These are phyloP conservation scores for Hiodon tergisus DNA, from an alignment of 2,113 vertebrate genomes.

Conservation along the genomic window DNA sequence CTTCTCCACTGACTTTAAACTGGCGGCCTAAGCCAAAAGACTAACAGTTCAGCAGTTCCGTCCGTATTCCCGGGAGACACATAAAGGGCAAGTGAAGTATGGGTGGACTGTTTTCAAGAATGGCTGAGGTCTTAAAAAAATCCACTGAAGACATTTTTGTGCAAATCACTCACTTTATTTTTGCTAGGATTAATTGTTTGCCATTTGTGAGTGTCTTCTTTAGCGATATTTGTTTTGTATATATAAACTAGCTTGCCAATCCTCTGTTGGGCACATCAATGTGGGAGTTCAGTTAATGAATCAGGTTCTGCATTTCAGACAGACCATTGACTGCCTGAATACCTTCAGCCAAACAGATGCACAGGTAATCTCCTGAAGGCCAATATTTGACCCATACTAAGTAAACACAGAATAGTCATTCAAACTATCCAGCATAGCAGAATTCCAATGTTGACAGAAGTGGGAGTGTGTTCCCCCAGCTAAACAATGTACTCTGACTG, in stretches of 20 bases:
- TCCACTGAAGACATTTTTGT: slow-evolving; percentile 16
- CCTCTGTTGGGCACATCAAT: no score
- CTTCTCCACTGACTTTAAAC: no score
- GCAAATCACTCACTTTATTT: slow-evolving; percentile 42
- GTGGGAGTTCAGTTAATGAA: no score
- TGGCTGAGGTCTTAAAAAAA: not conserved
- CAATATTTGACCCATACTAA: slow-evolving; percentile 23
- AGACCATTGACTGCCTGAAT: not conserved
- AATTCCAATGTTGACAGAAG: not conserved
- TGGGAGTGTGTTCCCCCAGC: not conserved
- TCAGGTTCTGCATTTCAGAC: slow-evolving; percentile 1
- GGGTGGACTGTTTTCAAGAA: no score
- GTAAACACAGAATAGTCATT: slow-evolving; percentile 24
- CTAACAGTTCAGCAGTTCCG: no score
- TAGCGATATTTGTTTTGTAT: no score
- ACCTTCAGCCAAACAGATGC: slow-evolving; percentile 14
- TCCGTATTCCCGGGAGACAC: no score
- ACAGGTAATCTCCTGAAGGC: not conserved
- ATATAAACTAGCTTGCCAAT: no score
- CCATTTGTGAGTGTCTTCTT: not conserved
- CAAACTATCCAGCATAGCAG: slow-evolving; percentile 28
- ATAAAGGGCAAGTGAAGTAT: no score
- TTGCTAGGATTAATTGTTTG: not conserved
- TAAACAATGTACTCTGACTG: not conserved
- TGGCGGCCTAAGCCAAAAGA: no score